phyloP scores from a whole-genome alignment of 2,888 invertebrate species.

The Metellina segmentata region DNA sequence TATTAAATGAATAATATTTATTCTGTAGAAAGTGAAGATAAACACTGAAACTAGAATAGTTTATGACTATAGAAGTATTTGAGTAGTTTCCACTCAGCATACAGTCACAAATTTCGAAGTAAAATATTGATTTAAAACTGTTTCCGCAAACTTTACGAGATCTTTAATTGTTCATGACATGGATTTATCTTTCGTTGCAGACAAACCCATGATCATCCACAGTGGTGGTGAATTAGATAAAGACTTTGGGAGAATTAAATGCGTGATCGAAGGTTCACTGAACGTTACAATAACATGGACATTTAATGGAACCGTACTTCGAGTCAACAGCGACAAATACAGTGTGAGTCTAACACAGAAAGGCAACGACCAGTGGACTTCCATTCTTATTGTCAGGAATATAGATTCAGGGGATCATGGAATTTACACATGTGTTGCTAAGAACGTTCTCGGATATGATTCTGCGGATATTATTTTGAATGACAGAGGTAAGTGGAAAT shows the following conservation, averaged over 20 bases:
- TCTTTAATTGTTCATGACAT: not conserved
- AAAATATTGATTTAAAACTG: no score
- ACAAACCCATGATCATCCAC: conserved; percentile 56
- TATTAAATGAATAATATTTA: no score
- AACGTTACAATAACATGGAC: conserved; percentile 71
- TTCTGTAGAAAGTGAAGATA: no score
- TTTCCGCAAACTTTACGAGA: not conserved
- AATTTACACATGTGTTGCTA: conserved; percentile 67
- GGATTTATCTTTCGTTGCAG: conserved; percentile 18
- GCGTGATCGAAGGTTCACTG: conserved; percentile 56
- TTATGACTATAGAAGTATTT: no score
- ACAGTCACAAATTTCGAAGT: no score
- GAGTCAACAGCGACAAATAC: conserved; percentile 61
- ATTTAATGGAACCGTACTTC: conserved; percentile 62
- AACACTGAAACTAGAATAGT: no score
- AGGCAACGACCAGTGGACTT: conserved; percentile 61
- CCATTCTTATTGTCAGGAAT: conserved; percentile 61
- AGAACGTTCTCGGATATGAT: conserved; percentile 61
- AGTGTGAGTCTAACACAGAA: conserved; percentile 26
- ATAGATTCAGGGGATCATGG: conserved; percentile 60
- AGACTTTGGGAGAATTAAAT: conserved; percentile 45
- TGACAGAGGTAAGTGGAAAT: conserved; percentile 52
- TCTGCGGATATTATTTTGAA: conserved; percentile 61
- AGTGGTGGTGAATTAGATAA: conserved; percentile 57
- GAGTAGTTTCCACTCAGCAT: no score